Base-by-base conservation (phyloP, 2,113 vertebrate species). In the Podilymbus podiceps region DNA sequence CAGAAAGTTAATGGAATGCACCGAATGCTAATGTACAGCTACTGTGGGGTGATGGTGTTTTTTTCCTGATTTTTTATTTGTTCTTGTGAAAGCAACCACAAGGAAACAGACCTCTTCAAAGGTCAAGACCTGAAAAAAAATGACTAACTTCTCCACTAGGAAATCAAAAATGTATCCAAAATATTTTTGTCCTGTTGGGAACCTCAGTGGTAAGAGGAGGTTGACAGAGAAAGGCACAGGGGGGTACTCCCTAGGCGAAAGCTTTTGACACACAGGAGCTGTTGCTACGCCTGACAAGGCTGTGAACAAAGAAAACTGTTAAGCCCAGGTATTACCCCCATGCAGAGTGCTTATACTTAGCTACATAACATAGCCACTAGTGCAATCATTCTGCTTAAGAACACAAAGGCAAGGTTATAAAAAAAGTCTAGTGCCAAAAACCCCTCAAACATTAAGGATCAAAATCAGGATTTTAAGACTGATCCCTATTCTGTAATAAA, bases 11-110 rank as follows among this genome's bases (percentile, higher is more conserved):
- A 68, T 13, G 23, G 25, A 80, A 66, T 19, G 8, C 30, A 46
- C 8, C 1, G 0, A 47, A 3, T 17, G 3, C 4, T 79, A 47
- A 28, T 3, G 12, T 30, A 55, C 9, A 46, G 16, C 7, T n/a
- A 4, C 55, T 49, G 3, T 38, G 42, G 23, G 11, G 17, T 30
- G 17, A 22, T 2, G 1, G 12, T 16, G 12, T 0, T 13, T 76
- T 53, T 20, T 35, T 42, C 28, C 30, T 19, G 9, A 40, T 42
- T 4, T 42, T 89, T 71, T 11, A 12, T 82, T 27, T 53, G 11
- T 35, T 67, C 6, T 8, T 49, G 7, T 30, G 74, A 73, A 88
- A 89, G 47, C 9, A 74, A 11, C 6, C 6, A 2, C 49, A 73
- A 49, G 17, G 31, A 84, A 68, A 71, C 4, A 1, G 7, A 68